A percentile compares a stretch with the other conserved stretches of the same genome.
Evolutionary conservation across 2,888 invertebrate genomes (phyloP).

Genomic region (Trissolcus brochymenae): DNA sequence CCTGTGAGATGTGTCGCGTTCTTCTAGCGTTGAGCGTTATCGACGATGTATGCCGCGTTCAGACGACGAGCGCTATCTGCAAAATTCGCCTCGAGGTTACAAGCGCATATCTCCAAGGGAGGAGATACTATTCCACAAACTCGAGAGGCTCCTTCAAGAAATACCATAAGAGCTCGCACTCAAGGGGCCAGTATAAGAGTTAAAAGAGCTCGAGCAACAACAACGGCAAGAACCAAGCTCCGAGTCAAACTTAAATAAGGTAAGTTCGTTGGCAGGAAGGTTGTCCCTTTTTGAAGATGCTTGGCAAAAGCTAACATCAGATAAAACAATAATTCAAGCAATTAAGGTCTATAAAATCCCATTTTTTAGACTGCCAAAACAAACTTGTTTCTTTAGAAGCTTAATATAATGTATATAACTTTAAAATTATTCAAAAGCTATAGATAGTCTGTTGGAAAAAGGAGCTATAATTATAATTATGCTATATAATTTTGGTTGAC

Average conservation of each 20-base stretch:
- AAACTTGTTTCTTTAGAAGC: constrained; percentile 21
- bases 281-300: background rate
- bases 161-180: too few relatives aligned
- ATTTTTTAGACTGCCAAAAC: background rate
- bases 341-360: background rate
- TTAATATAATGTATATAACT: too few relatives aligned
- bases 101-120: background rate
- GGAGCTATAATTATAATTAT: background rate
- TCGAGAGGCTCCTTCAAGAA: background rate
- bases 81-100: too few relatives aligned
- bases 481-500: constrained; percentile 41
- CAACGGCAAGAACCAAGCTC: too few relatives aligned
- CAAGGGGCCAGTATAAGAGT: too few relatives aligned
- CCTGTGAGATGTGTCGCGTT: background rate
- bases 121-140: constrained; percentile 3
- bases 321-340: background rate
- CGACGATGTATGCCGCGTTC: background rate
- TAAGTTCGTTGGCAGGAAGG: too few relatives aligned
- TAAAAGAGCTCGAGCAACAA: too few relatives aligned
- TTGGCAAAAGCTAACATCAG: constrained; percentile 1
- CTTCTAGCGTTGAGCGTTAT: background rate
- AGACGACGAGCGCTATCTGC: too few relatives aligned
- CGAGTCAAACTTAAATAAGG: too few relatives aligned
- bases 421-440: constrained; percentile 13
- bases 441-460: constrained; percentile 1